Percentiles rank a stretch among this genome's conserved stretches.
These are phyloP conservation scores for Rhyacophila brunnea DNA, from an alignment of 1,140 invertebrate genomes.

Conservation along the genomic window DNA sequence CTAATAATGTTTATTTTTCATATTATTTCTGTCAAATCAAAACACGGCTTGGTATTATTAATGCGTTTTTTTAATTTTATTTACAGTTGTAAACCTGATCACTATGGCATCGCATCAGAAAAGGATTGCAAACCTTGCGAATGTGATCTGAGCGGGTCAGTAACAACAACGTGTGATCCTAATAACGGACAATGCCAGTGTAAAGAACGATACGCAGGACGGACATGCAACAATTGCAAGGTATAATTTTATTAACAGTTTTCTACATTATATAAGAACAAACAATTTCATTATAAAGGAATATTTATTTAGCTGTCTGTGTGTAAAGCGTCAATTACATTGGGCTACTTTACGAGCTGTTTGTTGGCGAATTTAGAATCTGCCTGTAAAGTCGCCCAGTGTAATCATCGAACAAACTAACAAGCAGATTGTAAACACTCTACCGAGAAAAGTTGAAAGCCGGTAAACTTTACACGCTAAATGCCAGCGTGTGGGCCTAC, in stretches of 20 bases:
- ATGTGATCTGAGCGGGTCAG: slow-evolving; percentile 74
- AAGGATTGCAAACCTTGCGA: slow-evolving; percentile 70
- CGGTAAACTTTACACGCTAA: no score
- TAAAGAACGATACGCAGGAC: slow-evolving; percentile 73
- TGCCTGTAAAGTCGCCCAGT: no score
- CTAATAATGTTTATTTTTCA: not conserved
- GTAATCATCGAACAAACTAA: no score
- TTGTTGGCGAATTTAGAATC: no score
- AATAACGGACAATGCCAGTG: slow-evolving; percentile 77
- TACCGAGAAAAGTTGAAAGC: no score
- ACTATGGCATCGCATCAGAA: slow-evolving; percentile 63
- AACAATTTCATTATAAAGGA: no score
- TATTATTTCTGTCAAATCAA: not conserved
- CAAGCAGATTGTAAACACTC: no score
- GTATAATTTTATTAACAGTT: slow-evolving; percentile 55
- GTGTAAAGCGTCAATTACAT: no score
- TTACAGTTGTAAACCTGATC: slow-evolving; percentile 28
- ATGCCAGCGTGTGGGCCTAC: no score
- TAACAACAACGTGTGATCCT: slow-evolving; percentile 68
- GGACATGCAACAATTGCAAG: slow-evolving; percentile 82
- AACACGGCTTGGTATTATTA: not conserved
- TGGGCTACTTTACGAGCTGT: no score
- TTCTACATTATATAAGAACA: slow-evolving; percentile 13
- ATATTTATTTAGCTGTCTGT: no score
- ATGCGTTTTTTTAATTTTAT: slow-evolving; percentile 2